Evolutionary conservation across 2,797 vertebrate species (phyloP).

Genomic region (Dendrocincla fuliginosa): DNA sequence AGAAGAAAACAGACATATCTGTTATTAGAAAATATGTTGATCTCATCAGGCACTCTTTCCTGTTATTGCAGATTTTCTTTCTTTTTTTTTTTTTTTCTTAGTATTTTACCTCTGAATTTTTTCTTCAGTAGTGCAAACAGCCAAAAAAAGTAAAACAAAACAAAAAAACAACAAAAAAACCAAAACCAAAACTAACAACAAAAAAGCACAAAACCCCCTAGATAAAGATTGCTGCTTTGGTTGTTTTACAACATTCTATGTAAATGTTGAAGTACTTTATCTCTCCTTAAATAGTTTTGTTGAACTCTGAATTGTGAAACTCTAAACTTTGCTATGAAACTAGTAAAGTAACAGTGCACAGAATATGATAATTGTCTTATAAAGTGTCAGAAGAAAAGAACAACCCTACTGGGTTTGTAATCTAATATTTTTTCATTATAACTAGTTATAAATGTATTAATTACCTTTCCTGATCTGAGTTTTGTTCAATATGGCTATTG

Average conservation of each 20-base stretch:
- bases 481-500: background rate
- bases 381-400: background rate
- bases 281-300: background rate
- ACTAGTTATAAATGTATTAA: background rate
- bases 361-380: background rate
- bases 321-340: background rate
- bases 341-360: background rate
- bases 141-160: no score
- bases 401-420: background rate
- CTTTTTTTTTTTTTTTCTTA: background rate
- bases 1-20: no score
- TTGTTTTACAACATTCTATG: background rate
- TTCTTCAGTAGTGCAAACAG: background rate
- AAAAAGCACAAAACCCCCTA: background rate
- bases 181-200: no score
- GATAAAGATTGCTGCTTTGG: background rate
- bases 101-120: background rate
- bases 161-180: no score
- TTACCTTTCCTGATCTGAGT: background rate
- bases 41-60: no score
- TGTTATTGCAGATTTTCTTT: no score
- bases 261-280: background rate
- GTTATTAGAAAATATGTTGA: no score
- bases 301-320: background rate
- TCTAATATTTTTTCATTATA: background rate